Percentiles rank a stretch among this genome's conserved stretches.
These are phyloP conservation scores for Megalurothrips usitatus DNA, from an alignment of 2,888 invertebrate genomes.

Conservation along the genomic window DNA sequence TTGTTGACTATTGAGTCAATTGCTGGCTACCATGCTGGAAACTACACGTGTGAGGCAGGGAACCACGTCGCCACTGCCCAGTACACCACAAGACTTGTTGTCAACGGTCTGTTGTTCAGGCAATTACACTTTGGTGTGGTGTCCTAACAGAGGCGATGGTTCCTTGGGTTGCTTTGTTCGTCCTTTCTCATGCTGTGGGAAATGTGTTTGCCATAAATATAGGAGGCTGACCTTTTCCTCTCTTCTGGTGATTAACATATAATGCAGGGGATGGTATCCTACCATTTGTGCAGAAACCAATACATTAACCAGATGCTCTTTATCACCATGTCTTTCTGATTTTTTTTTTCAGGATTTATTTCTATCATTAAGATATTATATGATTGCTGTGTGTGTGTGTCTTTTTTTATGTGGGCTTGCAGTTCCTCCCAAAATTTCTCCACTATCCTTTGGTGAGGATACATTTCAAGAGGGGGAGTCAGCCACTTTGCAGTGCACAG, in stretches of 20 bases:
- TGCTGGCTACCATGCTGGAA: constrained; percentile 66
- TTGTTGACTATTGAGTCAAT: constrained; percentile 62
- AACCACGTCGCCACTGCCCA: constrained; percentile 65
- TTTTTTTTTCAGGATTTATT: constrained; percentile 4
- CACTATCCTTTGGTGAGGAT: constrained; percentile 45
- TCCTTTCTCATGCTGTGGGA: constrained; percentile 18
- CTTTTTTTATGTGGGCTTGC: constrained; percentile 30
- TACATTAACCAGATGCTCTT: background rate
- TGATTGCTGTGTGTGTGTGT: no score
- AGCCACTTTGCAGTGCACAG: constrained; percentile 42
- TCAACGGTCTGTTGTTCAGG: constrained; percentile 56
- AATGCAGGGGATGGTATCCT: constrained; percentile 11
- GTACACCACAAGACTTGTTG: constrained; percentile 61
- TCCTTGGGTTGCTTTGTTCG: constrained; percentile 24
- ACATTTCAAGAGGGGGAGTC: constrained; percentile 44
- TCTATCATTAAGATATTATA: background rate
- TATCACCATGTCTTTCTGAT: background rate
- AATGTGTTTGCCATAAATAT: constrained; percentile 27
- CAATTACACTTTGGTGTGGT: background rate
- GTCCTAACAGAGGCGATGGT: constrained; percentile 16
- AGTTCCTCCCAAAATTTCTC: constrained; percentile 46
- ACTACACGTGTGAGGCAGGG: constrained; percentile 66
- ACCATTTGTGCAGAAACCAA: background rate
- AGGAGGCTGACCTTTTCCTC: constrained; percentile 16
- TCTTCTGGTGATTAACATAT: background rate